Evolutionary conservation across 2,888 invertebrate species (phyloP), one percentile per base, ranked within the genome.

Genomic region (Acrobasis consociella): DNA sequence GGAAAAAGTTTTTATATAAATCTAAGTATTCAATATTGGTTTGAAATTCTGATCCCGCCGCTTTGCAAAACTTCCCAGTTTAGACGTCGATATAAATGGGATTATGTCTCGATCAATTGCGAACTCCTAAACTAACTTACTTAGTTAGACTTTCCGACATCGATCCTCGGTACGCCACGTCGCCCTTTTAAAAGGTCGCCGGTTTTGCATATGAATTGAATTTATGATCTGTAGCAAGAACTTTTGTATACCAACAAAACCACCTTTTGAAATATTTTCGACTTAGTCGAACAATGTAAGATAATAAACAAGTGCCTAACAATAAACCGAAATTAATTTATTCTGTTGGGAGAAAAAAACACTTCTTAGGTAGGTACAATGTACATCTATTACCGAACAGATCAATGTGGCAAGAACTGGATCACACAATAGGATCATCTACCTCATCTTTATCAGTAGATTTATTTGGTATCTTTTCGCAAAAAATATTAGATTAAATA

Each of bases 61-160:
- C 46, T 46, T 13, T n/a, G 46, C 13, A 46, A n/a, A 46, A 46
- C 46, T 13, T 13, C n/a, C n/a, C 46, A 46, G 46, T 46, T 13
- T 11, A 13, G 42, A 62, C 52, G 58, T 58, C 31, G 22, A 17
- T 53, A 16, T 50, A 39, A 62, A 62, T 46, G 53, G 38, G 59
- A 63, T 63, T 63, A 63, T 38, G 52, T 49, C 31, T n/a, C 31
- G 60, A 37, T 58, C 46, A 46, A 46, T 10, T 13, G 46, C n/a
- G 46, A n/a, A 46, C 13, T 46, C n/a, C 46, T 46, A 13, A 46
- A 46, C 46, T 46, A 42, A 46, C 13, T 46, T n/a, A 42, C n/a
- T n/a, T n/a, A n/a, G 42, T 13, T 13, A n/a, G 46, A 46, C 46
- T 46, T 46, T 46, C 13, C n/a, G 46, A 46, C 46, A 46, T 46